A percentile compares a stretch with the other conserved stretches of the same genome.
Conservation (phyloP, 2,888 invertebrate genomes). For the Habrosyne pyritoides region DNA sequence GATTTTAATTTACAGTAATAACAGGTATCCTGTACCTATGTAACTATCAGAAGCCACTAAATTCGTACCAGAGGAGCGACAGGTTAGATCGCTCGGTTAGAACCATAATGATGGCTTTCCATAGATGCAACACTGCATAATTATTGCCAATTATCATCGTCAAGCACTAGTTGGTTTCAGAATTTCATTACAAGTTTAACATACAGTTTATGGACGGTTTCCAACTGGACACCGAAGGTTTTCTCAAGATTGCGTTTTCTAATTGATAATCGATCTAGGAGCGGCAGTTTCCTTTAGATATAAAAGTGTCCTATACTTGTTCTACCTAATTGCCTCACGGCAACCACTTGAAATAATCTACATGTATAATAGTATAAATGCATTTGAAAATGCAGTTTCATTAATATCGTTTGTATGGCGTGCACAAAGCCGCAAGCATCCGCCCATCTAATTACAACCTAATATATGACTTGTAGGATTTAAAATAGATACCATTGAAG, state of each 20-base stretch:
- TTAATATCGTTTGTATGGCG: background rate
- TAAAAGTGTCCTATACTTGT: background rate
- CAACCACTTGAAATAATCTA: background rate
- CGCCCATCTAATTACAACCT: background rate
- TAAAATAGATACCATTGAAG: background rate
- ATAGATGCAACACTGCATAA: conserved; percentile 52
- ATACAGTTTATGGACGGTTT: conserved; percentile 27
- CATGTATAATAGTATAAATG: background rate
- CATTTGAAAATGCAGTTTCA: background rate
- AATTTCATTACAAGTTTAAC: conserved; percentile 41
- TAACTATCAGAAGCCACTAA: conserved; percentile 14
- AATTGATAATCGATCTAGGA: conserved; percentile 11
- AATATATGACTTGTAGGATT: background rate
- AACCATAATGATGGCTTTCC: conserved; percentile 50
- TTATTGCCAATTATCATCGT: conserved; percentile 55
- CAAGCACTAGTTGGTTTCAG: conserved; percentile 48
- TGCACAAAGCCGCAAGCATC: background rate
- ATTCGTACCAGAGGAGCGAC: background rate
- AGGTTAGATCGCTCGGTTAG: conserved; percentile 5
- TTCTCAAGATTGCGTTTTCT: conserved; percentile 19
- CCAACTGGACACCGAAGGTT: conserved; percentile 19
- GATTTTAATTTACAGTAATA: conserved; percentile 11
- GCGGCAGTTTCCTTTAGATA: background rate
- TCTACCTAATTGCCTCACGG: background rate
- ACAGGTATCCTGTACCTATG: conserved; percentile 18